Conservation (phyloP, 2,797 vertebrate species). For the Discoglossus pictus region DNA sequence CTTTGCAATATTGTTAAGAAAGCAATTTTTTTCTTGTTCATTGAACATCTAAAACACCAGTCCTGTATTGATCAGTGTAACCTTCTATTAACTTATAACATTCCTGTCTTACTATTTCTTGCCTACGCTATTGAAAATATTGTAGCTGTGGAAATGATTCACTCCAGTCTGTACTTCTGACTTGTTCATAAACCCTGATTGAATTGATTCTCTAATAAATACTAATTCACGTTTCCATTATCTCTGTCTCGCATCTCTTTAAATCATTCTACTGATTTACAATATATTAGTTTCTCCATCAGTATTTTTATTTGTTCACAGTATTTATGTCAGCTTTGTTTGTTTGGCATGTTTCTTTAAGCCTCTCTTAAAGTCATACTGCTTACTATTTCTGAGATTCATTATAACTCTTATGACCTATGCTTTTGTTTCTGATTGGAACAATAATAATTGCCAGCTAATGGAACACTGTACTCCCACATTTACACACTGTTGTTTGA, state of each 20-base stretch:
- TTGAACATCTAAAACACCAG: too few species aligned
- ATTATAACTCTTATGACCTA: too few species aligned
- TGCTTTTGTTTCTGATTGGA: too few species aligned
- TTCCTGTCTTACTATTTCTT: not conserved
- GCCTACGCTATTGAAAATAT: not conserved
- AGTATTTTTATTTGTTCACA: not conserved
- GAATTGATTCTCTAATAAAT: conserved; percentile 10
- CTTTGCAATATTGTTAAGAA: too few species aligned
- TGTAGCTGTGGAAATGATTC: conserved; percentile 8
- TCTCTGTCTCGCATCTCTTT: not conserved
- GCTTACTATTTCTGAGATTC: not conserved
- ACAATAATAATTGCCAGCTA: too few species aligned
- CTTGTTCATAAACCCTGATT: conserved; percentile 21
- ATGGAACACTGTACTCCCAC: too few species aligned
- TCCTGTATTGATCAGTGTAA: conserved; percentile 10
- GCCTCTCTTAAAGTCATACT: not conserved
- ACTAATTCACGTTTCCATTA: conserved; percentile 17
- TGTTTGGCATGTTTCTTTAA: conserved; percentile 3
- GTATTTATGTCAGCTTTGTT: conserved; percentile 4
- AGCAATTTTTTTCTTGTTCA: too few species aligned
- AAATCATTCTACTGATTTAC: conserved; percentile 20
- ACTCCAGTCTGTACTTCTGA: not conserved
- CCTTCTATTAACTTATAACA: conserved; percentile 2
- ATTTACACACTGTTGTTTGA: too few species aligned
- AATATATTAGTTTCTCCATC: conserved; percentile 1